A percentile compares a stretch with the other conserved stretches of the same genome.
phyloP scores from a whole-genome alignment of 2,113 vertebrate genomes.

The Atherinomorus stipes region DNA sequence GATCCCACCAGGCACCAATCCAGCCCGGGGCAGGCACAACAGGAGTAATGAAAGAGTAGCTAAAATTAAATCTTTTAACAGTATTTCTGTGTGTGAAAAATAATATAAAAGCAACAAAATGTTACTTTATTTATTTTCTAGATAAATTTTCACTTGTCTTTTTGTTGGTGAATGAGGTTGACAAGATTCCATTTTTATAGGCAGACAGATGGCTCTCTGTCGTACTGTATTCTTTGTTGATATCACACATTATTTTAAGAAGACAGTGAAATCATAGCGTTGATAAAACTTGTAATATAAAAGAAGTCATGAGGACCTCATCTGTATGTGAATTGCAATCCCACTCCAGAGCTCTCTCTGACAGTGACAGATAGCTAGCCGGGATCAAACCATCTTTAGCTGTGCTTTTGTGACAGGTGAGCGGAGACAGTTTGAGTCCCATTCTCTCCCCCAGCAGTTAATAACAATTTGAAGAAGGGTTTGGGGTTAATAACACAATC shows the following conservation, averaged over 20 bases:
- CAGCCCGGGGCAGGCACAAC: too few relatives aligned
- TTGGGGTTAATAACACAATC: conserved; percentile 84
- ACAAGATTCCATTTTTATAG: neutral
- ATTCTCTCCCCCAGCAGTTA: conserved; percentile 76
- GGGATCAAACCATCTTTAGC: conserved; percentile 67
- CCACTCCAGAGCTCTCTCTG: conserved; percentile 46
- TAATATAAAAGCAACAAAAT: neutral
- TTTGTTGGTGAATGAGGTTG: neutral
- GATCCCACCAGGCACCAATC: too few relatives aligned
- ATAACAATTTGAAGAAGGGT: conserved; percentile 80
- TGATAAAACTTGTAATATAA: conserved; percentile 23
- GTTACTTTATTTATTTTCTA: neutral
- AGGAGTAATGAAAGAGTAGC: neutral
- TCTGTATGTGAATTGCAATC: conserved; percentile 21
- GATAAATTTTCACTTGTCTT: neutral
- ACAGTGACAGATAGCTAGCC: conserved; percentile 76
- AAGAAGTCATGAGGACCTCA: conserved; percentile 1
- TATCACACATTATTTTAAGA: neutral
- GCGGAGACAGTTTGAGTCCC: conserved; percentile 78
- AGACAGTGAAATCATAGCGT: conserved; percentile 15
- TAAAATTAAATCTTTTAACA: neutral
- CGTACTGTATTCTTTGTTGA: too few relatives aligned
- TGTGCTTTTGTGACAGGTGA: conserved; percentile 71
- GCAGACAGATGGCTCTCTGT: neutral
- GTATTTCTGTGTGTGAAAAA: neutral